phyloP scores from a whole-genome alignment of 2,113 vertebrate species.

The Monopterus albus region DNA sequence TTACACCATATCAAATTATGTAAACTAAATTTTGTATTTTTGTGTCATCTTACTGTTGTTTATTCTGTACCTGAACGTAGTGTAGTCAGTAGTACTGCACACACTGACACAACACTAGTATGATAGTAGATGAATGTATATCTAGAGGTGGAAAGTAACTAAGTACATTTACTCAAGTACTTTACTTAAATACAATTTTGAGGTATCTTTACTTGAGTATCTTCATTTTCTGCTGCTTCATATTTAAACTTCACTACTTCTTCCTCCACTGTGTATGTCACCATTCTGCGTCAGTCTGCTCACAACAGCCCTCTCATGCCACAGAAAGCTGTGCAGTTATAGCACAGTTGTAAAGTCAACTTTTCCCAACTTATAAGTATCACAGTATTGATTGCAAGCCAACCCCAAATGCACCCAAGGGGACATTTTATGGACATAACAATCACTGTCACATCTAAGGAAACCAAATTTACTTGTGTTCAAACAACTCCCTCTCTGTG shows the following conservation, averaged over 20 bases:
- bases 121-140: background rate
- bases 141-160: no score
- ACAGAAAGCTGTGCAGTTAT: no score
- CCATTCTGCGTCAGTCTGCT: background rate
- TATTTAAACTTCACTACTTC: no score
- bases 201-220: no score
- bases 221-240: no score
- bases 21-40: background rate
- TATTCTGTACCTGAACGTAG: no score
- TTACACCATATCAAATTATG: background rate
- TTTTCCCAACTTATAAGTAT: slow-evolving; percentile 1
- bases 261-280: no score
- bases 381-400: background rate
- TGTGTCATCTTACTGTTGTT: background rate
- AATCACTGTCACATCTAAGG: slow-evolving; percentile 2
- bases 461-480: slow-evolving; percentile 19
- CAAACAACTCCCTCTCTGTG: slow-evolving; percentile 14
- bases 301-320: no score
- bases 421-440: background rate
- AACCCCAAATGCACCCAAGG: background rate
- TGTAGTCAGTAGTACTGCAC: background rate
- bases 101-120: background rate
- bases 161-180: no score
- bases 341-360: background rate
- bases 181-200: no score